A percentile compares a stretch with the other conserved stretches of the same genome.
These are phyloP conservation scores for Cygnus atratus DNA, from an alignment of 2,113 vertebrate genomes.

Conservation along the genomic window DNA sequence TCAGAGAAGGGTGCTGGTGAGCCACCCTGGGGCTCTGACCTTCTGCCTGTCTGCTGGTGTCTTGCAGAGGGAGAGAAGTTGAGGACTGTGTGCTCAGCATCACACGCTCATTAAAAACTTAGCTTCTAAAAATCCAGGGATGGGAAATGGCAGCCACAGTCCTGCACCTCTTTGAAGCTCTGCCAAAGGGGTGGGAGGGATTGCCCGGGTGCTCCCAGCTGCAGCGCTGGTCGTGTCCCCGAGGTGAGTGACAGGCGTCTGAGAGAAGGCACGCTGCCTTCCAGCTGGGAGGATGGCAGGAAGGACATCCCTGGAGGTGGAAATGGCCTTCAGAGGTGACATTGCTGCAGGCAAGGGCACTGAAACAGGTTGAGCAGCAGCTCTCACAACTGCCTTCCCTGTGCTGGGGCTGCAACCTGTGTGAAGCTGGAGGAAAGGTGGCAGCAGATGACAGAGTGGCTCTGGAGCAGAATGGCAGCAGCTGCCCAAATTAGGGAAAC, in stretches of 20 bases:
- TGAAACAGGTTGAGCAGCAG: not conserved
- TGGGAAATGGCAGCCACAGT: not conserved
- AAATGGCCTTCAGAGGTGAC: not conserved
- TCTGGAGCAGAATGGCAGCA: not conserved
- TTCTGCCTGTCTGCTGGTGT: not conserved
- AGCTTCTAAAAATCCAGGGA: not conserved
- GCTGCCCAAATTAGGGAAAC: not conserved
- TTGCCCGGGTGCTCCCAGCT: not conserved
- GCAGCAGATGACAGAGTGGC: not conserved
- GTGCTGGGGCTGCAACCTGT: not conserved
- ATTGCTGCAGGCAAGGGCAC: not conserved
- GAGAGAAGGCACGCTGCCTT: not conserved
- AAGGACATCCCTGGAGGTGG: not conserved
- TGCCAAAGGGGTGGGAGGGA: not conserved
- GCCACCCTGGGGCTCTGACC: not conserved
- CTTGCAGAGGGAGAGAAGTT: not conserved
- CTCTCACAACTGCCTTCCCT: fast-evolving
- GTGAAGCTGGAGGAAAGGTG: not conserved
- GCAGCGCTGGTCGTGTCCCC: fast-evolving
- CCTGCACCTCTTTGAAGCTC: not conserved
- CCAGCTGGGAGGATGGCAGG: not conserved
- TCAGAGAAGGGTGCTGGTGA: not conserved
- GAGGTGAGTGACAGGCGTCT: not conserved
- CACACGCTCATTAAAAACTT: not conserved
- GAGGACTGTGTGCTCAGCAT: not conserved